phyloP scores from a whole-genome alignment of 2,888 invertebrate genomes.

The Eurois occulta region DNA sequence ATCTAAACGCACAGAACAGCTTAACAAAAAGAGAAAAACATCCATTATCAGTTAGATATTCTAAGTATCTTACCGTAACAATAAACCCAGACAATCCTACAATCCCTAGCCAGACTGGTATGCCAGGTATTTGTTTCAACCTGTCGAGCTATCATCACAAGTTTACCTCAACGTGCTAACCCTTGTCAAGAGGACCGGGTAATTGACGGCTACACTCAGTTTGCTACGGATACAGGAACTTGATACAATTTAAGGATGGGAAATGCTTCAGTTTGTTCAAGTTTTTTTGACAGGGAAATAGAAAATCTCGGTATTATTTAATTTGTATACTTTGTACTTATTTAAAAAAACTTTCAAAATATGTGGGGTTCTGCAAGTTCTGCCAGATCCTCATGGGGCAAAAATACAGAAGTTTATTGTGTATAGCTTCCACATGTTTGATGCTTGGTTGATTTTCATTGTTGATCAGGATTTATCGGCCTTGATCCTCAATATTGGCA shows the following conservation, averaged over 20 bases:
- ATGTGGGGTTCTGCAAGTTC: background rate
- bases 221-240: constrained; percentile 18
- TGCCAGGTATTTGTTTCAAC: constrained; percentile 36
- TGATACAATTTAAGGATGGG: constrained; percentile 6
- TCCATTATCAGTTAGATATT: background rate
- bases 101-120: background rate
- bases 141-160: constrained; percentile 46
- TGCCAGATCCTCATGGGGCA: background rate
- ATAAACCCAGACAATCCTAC: background rate
- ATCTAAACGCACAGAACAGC: background rate
- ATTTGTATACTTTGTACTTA: background rate
- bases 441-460: background rate
- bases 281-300: background rate
- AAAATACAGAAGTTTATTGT: background rate
- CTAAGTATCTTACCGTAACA: background rate
- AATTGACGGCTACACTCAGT: constrained; percentile 24
- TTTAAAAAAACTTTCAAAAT: background rate
- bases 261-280: background rate
- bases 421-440: background rate
- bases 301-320: background rate
- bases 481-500: background rate
- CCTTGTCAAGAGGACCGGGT: constrained; percentile 46
- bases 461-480: background rate
- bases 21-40: background rate
- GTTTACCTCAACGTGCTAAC: constrained; percentile 39